A percentile compares a stretch with the other conserved stretches of the same genome.
These are phyloP conservation scores for Cephalopachus bancanus DNA, from an alignment of 2,797 vertebrate genomes.

Conservation along the genomic window DNA sequence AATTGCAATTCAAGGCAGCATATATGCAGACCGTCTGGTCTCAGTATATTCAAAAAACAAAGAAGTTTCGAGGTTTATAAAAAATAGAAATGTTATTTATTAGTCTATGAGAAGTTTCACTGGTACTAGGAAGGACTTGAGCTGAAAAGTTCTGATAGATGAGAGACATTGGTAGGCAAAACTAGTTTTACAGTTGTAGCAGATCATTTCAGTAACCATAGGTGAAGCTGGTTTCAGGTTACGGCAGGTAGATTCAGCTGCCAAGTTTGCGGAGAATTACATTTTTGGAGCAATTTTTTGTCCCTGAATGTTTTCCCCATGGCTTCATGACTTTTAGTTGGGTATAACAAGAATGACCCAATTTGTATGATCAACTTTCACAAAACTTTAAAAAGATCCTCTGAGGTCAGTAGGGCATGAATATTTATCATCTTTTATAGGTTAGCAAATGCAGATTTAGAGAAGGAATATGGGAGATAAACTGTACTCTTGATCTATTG, in stretches of 20 bases:
- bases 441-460: constrained; percentile 1
- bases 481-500: neutral
- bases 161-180: neutral
- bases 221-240: neutral
- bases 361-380: neutral
- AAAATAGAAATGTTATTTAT: neutral
- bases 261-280: neutral
- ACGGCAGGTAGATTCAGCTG: neutral
- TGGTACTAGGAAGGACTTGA: neutral
- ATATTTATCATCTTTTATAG: neutral
- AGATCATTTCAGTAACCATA: neutral
- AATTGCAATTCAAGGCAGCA: neutral
- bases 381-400: neutral
- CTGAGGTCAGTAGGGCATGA: neutral
- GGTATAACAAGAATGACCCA: neutral
- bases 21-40: neutral
- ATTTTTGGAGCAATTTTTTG: neutral
- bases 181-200: neutral
- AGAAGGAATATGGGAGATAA: neutral
- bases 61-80: neutral
- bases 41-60: neutral
- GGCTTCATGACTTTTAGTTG: neutral
- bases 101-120: neutral
- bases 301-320: neutral
- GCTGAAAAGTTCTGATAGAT: neutral